phyloP scores from a whole-genome alignment of 2,888 invertebrate species.

The Drosophila lutescens region DNA sequence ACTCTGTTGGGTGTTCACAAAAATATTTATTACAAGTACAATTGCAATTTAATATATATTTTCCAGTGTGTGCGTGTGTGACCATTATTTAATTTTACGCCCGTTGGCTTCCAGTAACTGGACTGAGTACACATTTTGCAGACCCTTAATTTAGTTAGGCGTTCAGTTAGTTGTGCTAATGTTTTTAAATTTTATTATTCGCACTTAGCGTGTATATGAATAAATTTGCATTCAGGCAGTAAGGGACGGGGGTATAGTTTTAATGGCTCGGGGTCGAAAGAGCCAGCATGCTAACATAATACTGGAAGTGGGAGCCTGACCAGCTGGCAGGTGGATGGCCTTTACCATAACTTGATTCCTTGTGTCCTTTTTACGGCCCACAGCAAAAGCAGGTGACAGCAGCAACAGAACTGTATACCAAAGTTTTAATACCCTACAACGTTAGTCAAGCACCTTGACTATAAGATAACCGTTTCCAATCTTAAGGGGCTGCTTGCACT shows the following conservation, averaged over 20 bases:
- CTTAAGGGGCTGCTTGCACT: too few relatives aligned
- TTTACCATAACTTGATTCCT: too few relatives aligned
- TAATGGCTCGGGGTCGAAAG: conserved; percentile 17
- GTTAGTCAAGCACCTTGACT: too few relatives aligned
- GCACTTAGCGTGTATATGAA: conserved; percentile 2
- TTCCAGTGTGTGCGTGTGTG: background rate
- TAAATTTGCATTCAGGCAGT: conserved; percentile 58
- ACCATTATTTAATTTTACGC: conserved; percentile 63
- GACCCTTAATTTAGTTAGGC: conserved; percentile 52
- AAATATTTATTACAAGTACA: background rate
- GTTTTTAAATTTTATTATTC: conserved; percentile 63
- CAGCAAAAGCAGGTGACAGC: too few relatives aligned
- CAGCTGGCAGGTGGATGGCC: conserved; percentile 8
- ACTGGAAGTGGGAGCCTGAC: conserved; percentile 1
- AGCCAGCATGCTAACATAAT: conserved; percentile 28
- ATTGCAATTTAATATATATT: background rate
- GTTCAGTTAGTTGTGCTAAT: conserved; percentile 61
- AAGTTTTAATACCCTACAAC: too few relatives aligned
- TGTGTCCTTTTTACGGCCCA: too few relatives aligned
- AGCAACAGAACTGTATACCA: too few relatives aligned
- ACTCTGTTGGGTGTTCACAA: too few relatives aligned
- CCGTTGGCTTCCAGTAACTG: conserved; percentile 1
- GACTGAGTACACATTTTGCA: background rate
- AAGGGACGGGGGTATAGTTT: conserved; percentile 52
- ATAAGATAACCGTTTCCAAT: too few relatives aligned